These are phyloP conservation scores for Thryonomys swinderianus DNA, from an alignment of 2,113 vertebrate genomes.

Conservation along the genomic window DNA sequence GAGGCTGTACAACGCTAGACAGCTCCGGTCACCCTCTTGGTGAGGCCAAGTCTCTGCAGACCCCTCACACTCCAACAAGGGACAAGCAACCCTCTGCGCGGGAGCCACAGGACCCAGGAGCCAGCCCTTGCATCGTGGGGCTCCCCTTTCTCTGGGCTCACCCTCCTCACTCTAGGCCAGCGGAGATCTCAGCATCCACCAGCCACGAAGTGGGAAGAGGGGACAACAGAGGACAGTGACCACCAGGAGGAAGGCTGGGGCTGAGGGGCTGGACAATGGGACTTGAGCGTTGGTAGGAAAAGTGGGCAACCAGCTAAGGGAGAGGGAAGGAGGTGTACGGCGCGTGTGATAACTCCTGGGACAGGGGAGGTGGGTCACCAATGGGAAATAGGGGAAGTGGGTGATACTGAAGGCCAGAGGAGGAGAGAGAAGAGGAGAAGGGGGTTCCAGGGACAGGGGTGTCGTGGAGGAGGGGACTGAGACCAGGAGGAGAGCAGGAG, in stretches of 20 bases:
- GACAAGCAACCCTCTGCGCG: background rate
- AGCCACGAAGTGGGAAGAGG: background rate
- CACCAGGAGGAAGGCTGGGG: slow-evolving; percentile 16
- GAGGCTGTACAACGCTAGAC: background rate
- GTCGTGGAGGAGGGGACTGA: background rate
- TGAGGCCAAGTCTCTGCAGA: background rate
- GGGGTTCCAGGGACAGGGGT: background rate
- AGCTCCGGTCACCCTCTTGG: background rate
- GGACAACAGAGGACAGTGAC: background rate
- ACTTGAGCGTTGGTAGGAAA: background rate
- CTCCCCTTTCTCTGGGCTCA: background rate
- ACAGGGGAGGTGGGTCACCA: slow-evolving; percentile 36
- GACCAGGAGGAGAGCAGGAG: background rate
- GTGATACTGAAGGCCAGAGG: background rate
- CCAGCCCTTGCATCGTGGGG: background rate
- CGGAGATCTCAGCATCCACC: background rate
- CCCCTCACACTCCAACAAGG: background rate
- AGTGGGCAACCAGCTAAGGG: background rate
- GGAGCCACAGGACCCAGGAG: background rate
- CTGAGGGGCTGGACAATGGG: background rate
- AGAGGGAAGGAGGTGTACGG: background rate
- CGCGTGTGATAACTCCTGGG: background rate
- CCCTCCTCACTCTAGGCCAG: background rate
- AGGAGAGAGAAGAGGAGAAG: background rate
- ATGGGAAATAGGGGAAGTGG: background rate